phyloP scores from a whole-genome alignment of 1,140 invertebrate genomes.

The Leptinotarsa defecta region DNA sequence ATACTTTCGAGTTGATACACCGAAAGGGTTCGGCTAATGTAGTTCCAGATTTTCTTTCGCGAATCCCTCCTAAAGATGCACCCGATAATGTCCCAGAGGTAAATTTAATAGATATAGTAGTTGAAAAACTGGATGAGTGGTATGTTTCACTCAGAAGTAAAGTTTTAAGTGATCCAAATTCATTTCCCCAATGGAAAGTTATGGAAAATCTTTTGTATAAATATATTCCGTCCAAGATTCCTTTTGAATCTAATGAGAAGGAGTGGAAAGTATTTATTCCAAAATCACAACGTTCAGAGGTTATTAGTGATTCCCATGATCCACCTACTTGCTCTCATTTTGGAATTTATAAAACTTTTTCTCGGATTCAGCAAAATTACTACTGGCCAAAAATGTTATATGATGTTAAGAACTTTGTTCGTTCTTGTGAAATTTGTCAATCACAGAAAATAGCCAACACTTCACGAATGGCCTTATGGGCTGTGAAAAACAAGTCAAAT shows the following conservation, averaged over 20 bases:
- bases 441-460: not conserved
- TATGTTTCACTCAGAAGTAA: slow-evolving; percentile 5
- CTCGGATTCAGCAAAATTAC: slow-evolving; percentile 12
- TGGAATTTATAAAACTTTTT: slow-evolving; percentile 29
- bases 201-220: slow-evolving; percentile 17
- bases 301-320: slow-evolving; percentile 25
- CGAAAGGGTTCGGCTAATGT: not conserved
- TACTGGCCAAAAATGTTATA: slow-evolving; percentile 23
- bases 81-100: not conserved
- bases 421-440: not conserved
- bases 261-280: slow-evolving; percentile 31
- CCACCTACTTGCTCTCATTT: slow-evolving; percentile 21
- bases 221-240: slow-evolving; percentile 1
- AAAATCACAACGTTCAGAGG: slow-evolving; percentile 11
- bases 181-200: slow-evolving; percentile 18
- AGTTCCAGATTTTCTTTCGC: not conserved
- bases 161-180: slow-evolving; percentile 12
- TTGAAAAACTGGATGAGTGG: slow-evolving; percentile 12
- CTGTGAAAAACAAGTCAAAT: no score
- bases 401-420: slow-evolving; percentile 7
- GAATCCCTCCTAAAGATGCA: not conserved
- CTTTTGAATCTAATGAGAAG: not conserved
- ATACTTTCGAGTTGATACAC: not conserved
- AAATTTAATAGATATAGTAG: not conserved
- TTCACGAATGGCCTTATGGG: slow-evolving; percentile 39